phyloP scores from a whole-genome alignment of 1,140 invertebrate species.

The Cydia fagiglandana region DNA sequence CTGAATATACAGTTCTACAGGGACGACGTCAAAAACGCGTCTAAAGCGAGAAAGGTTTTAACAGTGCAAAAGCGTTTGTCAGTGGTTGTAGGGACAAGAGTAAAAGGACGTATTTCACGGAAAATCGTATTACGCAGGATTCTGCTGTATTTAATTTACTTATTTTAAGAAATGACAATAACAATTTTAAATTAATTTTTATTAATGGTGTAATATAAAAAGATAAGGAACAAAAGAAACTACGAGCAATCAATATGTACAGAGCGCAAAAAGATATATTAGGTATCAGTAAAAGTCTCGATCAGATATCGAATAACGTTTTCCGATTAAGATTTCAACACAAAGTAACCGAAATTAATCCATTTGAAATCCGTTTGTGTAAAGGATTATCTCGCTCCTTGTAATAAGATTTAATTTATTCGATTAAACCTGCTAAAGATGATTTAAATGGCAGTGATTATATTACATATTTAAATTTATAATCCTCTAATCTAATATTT shows the following conservation, averaged over 20 bases:
- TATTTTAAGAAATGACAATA: no score
- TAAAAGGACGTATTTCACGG: no score
- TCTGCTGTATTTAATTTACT: no score
- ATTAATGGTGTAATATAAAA: neutral
- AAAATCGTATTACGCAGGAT: no score
- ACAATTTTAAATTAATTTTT: no score
- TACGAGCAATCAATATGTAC: neutral
- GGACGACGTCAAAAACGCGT: no score
- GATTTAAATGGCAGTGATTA: constrained; percentile 9
- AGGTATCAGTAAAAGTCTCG: neutral
- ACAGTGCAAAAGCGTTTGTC: no score
- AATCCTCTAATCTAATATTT: neutral
- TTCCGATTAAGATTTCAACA: constrained; percentile 12
- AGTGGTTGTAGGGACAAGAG: no score
- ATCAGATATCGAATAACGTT: neutral
- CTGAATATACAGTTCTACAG: no score
- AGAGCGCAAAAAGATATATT: neutral
- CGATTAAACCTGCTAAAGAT: constrained; percentile 2
- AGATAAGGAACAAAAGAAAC: neutral
- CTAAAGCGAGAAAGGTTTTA: no score
- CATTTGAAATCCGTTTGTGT: neutral
- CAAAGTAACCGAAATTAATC: neutral
- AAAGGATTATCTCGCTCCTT: neutral
- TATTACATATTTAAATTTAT: constrained; percentile 6
- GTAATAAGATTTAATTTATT: neutral